Conservation (phyloP, 2,113 vertebrate genomes). For the Laticauda laticaudata region DNA sequence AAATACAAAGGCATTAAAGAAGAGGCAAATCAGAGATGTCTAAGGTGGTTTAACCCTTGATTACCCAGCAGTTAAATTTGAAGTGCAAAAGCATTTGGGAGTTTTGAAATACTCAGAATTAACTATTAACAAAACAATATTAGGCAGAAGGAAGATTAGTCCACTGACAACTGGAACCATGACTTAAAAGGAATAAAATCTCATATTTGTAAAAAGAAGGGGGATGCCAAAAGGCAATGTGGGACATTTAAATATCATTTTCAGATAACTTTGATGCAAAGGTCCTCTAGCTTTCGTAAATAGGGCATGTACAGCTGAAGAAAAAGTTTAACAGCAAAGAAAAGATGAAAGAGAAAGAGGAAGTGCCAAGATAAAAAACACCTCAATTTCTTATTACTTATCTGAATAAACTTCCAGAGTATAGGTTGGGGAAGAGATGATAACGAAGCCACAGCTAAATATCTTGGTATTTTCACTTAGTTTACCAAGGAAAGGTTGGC, state of each 20-base stretch:
- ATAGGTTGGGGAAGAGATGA: background rate
- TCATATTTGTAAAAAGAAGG: background rate
- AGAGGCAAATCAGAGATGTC: background rate
- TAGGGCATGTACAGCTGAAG: background rate
- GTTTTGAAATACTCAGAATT: background rate
- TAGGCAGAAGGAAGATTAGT: background rate
- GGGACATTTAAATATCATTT: background rate
- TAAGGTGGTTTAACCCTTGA: background rate
- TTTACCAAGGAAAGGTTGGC: background rate
- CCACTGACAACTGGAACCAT: background rate
- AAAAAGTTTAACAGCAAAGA: background rate
- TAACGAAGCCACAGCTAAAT: background rate
- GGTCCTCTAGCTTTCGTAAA: background rate
- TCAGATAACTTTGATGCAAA: background rate
- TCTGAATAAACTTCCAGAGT: background rate
- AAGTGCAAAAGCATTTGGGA: background rate
- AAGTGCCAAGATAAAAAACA: background rate
- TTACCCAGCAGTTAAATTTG: background rate
- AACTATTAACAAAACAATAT: background rate
- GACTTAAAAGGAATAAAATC: background rate
- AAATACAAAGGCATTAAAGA: background rate
- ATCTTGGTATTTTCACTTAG: background rate
- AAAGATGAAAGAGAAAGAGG: background rate
- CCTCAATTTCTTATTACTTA: background rate
- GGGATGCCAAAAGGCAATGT: background rate